A percentile compares a stretch with the other conserved stretches of the same genome.
These are phyloP conservation scores for Platichthys stellatus DNA, from an alignment of 2,113 vertebrate species.

Conservation along the genomic window DNA sequence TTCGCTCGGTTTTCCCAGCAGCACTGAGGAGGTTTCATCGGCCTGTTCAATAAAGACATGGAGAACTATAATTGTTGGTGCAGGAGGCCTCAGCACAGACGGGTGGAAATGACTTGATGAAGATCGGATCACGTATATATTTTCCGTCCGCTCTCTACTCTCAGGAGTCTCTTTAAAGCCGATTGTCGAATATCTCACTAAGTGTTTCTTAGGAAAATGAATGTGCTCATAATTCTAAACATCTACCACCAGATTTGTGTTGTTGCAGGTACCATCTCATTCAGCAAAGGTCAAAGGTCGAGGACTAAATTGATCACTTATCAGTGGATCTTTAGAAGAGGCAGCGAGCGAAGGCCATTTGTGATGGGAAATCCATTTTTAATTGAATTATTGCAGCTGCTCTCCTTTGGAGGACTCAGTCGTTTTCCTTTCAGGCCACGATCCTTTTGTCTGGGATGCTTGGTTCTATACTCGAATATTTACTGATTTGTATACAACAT, in stretches of 20 bases:
- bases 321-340: slow-evolving; percentile 58
- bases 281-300: slow-evolving; percentile 54
- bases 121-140: too few relatives aligned
- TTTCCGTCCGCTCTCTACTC: neutral
- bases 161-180: too few relatives aligned
- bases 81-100: too few relatives aligned
- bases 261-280: slow-evolving; percentile 21
- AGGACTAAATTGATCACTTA: slow-evolving; percentile 55
- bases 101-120: too few relatives aligned
- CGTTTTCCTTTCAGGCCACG: slow-evolving; percentile 1
- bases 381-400: slow-evolving; percentile 61
- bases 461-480: neutral
- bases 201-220: slow-evolving; percentile 8
- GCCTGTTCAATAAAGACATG: too few relatives aligned
- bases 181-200: too few relatives aligned
- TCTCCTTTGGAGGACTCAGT: slow-evolving; percentile 14
- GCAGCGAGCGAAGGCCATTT: slow-evolving; percentile 47
- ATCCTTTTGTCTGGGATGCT: neutral
- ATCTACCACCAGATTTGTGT: slow-evolving; percentile 13
- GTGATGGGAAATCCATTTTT: slow-evolving; percentile 73
- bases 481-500: slow-evolving; percentile 1
- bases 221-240: slow-evolving; percentile 14
- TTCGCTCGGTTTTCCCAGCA: neutral
- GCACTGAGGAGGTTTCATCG: too few relatives aligned
- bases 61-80: too few relatives aligned